Evolutionary conservation across 2,888 invertebrate species (phyloP), one percentile per base, ranked within the genome.

Genomic region (Sepiola atlantica): DNA sequence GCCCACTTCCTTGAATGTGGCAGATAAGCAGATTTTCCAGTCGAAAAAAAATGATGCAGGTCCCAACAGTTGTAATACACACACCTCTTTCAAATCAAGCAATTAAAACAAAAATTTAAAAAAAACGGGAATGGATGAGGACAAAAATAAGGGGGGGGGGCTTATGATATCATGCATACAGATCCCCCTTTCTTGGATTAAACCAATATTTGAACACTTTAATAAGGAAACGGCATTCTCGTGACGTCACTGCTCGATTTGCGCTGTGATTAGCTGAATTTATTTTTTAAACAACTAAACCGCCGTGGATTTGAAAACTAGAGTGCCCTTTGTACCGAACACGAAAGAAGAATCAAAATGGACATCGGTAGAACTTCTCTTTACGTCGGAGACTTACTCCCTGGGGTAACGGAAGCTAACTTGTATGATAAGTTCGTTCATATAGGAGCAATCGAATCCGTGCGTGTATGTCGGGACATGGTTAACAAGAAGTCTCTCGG

Each of bases 401-500:
- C 92, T 16, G 55, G 54, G 14, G 92, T 55, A 28, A 21, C 35
- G 0, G 92, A 92, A 92, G 21, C 92, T 55, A 14, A 21, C 6
- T 54, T 92, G 45, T 92, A 55, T 45, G 45, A 92, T 28, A 92
- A 45, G n/a, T 92, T 92, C 28, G 8, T 55, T 18, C 24, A 18
- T 55, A 24, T 54, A 6, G 92, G 92, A 10, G 54, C n/a, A 18
- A 45, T 92, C 14, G 92, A 92, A 45, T 92, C 92, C 54, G 55
- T 92, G 18, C 92, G 92, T 6, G 92, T 92, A 14, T 92, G 92
- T 55, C 92, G 92, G 32, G 55, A 92, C n/a, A 55, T 92, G 92
- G n/a, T 92, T n/a, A 92, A 45, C 28, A 92, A 92, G 28, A 92
- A 55, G 55, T 92, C 92, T 20, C 92, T 92, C 24, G 92, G 92